These are phyloP conservation scores for Alectoris magna DNA, from an alignment of 2,797 vertebrate species.

Conservation along the genomic window DNA sequence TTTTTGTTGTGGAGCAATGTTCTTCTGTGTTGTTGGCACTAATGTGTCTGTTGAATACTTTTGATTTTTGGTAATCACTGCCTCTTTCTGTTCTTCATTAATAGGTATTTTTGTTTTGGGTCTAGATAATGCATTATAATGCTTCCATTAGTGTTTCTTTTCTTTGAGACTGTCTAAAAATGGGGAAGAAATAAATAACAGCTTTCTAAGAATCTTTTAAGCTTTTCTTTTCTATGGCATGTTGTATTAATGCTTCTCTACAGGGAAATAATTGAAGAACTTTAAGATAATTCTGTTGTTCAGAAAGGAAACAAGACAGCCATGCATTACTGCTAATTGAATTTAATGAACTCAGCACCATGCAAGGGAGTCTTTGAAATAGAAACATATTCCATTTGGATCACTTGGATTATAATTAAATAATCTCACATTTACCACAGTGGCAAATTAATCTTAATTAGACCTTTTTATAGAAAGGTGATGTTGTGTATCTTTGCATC, in stretches of 20 bases:
- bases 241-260: conserved; percentile 64
- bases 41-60: background rate
- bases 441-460: conserved; percentile 68
- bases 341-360: conserved; percentile 77
- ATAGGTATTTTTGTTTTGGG: background rate
- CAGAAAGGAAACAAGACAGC: conserved; percentile 72
- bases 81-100: background rate
- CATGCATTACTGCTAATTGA: conserved; percentile 74
- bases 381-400: conserved; percentile 73
- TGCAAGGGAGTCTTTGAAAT: conserved; percentile 74
- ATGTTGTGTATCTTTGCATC: conserved; percentile 33
- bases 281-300: conserved; percentile 65
- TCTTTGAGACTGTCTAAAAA: conserved; percentile 35
- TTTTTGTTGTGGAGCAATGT: background rate
- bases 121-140: background rate
- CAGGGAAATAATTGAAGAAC: conserved; percentile 73
- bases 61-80: background rate
- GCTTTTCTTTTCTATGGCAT: conserved; percentile 55
- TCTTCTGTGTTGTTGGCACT: background rate
- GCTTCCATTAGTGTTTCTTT: conserved; percentile 22
- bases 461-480: conserved; percentile 50
- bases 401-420: conserved; percentile 77
- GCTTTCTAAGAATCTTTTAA: conserved; percentile 46
- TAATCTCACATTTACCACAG: conserved; percentile 67
- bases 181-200: conserved; percentile 16